These are phyloP conservation scores for Austrofundulus limnaeus DNA, from an alignment of 2,113 vertebrate genomes.

Conservation along the genomic window DNA sequence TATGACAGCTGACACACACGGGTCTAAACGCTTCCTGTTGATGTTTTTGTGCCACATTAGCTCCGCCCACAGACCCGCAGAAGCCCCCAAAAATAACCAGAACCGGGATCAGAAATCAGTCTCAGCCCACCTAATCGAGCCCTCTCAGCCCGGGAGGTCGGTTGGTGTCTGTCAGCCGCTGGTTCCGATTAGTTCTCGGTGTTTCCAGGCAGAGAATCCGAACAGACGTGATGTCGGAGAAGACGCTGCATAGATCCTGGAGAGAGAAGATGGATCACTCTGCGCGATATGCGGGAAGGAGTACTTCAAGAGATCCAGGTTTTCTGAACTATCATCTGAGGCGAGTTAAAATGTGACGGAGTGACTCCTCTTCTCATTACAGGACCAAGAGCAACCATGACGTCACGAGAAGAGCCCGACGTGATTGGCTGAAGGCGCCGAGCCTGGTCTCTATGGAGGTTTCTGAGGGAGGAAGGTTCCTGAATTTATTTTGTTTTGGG, in stretches of 20 bases:
- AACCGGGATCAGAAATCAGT: constrained; percentile 1
- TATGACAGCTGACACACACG: no score
- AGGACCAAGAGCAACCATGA: constrained; percentile 62
- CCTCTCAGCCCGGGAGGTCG: constrained; percentile 4
- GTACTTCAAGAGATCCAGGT: no score
- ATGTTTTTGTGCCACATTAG: no score
- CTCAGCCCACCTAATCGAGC: constrained; percentile 50
- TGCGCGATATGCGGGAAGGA: background rate
- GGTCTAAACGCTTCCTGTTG: no score
- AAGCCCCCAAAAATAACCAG: background rate
- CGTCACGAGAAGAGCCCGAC: constrained; percentile 54
- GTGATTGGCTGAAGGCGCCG: constrained; percentile 65
- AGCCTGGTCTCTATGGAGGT: constrained; percentile 70
- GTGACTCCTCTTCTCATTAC: constrained; percentile 31
- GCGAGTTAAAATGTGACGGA: background rate
- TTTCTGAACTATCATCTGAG: no score
- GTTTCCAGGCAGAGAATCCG: constrained; percentile 74
- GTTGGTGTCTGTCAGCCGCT: constrained; percentile 24
- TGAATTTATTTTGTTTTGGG: no score
- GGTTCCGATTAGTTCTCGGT: constrained; percentile 41
- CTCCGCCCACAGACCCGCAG: background rate
- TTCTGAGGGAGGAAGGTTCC: constrained; percentile 8
- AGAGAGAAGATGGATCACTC: background rate
- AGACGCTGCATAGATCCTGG: constrained; percentile 15
- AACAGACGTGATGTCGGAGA: constrained; percentile 17